Percentiles rank a stretch among this genome's conserved stretches.
phyloP scores from a whole-genome alignment of 1,140 invertebrate genomes.

The Zaprionus inermis region DNA sequence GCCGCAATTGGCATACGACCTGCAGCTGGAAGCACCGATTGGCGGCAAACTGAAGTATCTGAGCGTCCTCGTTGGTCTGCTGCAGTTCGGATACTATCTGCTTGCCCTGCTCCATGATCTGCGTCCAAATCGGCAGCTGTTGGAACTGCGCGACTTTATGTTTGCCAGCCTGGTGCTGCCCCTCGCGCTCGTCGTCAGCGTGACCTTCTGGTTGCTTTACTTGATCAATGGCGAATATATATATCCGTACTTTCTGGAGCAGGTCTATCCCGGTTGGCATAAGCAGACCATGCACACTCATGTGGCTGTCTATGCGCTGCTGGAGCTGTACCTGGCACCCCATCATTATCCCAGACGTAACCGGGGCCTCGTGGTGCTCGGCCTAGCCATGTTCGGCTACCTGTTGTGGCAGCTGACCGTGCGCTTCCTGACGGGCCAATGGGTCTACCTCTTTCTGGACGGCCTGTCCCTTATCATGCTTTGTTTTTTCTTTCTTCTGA shows the following conservation, averaged over 20 bases:
- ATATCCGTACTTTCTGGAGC: slow-evolving; percentile 90
- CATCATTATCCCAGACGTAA: slow-evolving; percentile 88
- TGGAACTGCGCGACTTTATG: slow-evolving; percentile 88
- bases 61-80: slow-evolving; percentile 91
- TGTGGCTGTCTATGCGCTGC: slow-evolving; percentile 88
- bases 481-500: slow-evolving; percentile 22
- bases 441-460: slow-evolving; percentile 93
- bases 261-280: slow-evolving; percentile 91
- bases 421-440: slow-evolving; percentile 88
- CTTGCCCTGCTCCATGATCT: slow-evolving; percentile 89
- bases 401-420: slow-evolving; percentile 90
- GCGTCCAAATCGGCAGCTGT: slow-evolving; percentile 87
- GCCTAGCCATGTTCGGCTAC: slow-evolving; percentile 87
- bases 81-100: slow-evolving; percentile 89
- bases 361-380: slow-evolving; percentile 86
- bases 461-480: slow-evolving; percentile 87
- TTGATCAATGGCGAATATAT: slow-evolving; percentile 91
- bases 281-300: slow-evolving; percentile 94
- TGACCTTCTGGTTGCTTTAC: slow-evolving; percentile 94
- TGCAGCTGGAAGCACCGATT: slow-evolving; percentile 78
- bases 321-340: slow-evolving; percentile 87
- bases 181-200: slow-evolving; percentile 91
- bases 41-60: slow-evolving; percentile 94
- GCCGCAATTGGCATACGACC: slow-evolving; percentile 85
- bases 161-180: slow-evolving; percentile 90